Evolutionary conservation across 2,888 invertebrate species (phyloP), one percentile per base, ranked within the genome.

Genomic region (Ariolimax columbianus): DNA sequence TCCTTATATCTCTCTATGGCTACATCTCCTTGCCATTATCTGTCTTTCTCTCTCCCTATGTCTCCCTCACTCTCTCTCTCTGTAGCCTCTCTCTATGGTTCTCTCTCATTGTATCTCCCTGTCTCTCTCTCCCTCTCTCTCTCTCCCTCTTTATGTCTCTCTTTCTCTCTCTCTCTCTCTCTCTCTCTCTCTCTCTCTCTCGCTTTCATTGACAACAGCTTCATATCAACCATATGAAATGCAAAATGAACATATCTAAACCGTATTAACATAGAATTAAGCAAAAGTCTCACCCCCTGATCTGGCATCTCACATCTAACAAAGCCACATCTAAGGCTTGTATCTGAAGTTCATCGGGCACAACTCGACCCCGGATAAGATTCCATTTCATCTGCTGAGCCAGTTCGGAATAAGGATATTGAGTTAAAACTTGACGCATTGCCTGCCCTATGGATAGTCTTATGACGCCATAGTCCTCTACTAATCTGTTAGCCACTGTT

Each of bases 381-480:
- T 91, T 89, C n/a, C 86, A 86, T 66, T 88, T 88, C 85, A 94
- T 93, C 85, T 90, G 85, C 51, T 87, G 88, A 17, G 92, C 89
- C 79, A 94, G 89, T 72, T 90, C 89, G 0, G 93, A 90, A 75
- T 92, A 91, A 0, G 93, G 92, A 87, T 94, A 94, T 26, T 89
- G 89, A 14, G 89, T 82, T 79, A 94, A 86, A 0, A 94, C 89
- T 59, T 80, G 87, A 47, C 94, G 89, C 89, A 94, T 90, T 1
- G 93, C 93, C 82, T 94, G 94, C 26, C 94, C 94, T 33, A 93
- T 90, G 6, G 94, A 94, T 82, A 94, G 86, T n/a, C 94, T 88
- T 77, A 92, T 87, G 75, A 93, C 86, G 23, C 94, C 94, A 87
- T 92, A 93, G 75, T 94, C 93, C 77, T 93, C 90, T 9, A 90